phyloP scores from a whole-genome alignment of 2,888 invertebrate genomes.

The Tiphia femorata region DNA sequence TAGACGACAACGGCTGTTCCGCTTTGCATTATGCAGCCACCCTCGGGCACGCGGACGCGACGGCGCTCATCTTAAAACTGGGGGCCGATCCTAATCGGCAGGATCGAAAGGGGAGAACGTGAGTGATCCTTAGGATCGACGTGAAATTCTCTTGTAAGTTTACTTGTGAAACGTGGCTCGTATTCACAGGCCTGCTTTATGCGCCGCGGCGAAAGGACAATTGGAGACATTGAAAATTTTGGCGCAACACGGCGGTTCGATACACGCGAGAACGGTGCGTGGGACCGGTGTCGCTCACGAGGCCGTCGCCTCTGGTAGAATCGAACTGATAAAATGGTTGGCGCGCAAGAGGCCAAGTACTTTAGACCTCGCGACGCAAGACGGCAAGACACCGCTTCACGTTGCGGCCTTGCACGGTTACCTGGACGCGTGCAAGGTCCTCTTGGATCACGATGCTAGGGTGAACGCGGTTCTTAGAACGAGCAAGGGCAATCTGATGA shows the following conservation, averaged over 20 bases:
- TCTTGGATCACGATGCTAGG: slow-evolving; percentile 87
- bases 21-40: slow-evolving; percentile 97
- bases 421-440: slow-evolving; percentile 89
- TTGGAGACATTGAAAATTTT: slow-evolving; percentile 86
- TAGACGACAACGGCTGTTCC: slow-evolving; percentile 94
- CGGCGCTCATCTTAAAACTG: slow-evolving; percentile 87
- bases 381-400: slow-evolving; percentile 93
- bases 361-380: slow-evolving; percentile 90
- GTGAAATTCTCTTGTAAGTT: not conserved
- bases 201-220: slow-evolving; percentile 96
- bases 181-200: slow-evolving; percentile 82
- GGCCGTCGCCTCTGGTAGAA: slow-evolving; percentile 91
- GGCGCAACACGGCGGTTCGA: slow-evolving; percentile 82
- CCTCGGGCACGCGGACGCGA: slow-evolving; percentile 94
- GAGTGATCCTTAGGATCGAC: too few relatives aligned
- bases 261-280: slow-evolving; percentile 92
- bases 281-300: slow-evolving; percentile 97
- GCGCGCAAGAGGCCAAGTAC: slow-evolving; percentile 85
- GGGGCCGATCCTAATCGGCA: slow-evolving; percentile 94
- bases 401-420: slow-evolving; percentile 95
- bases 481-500: slow-evolving; percentile 86
- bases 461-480: slow-evolving; percentile 88
- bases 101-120: slow-evolving; percentile 92
- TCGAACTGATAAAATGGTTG: slow-evolving; percentile 91
- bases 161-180: not conserved